Conservation (phyloP, 2,113 vertebrate species). For the Oenanthe melanoleuca region DNA sequence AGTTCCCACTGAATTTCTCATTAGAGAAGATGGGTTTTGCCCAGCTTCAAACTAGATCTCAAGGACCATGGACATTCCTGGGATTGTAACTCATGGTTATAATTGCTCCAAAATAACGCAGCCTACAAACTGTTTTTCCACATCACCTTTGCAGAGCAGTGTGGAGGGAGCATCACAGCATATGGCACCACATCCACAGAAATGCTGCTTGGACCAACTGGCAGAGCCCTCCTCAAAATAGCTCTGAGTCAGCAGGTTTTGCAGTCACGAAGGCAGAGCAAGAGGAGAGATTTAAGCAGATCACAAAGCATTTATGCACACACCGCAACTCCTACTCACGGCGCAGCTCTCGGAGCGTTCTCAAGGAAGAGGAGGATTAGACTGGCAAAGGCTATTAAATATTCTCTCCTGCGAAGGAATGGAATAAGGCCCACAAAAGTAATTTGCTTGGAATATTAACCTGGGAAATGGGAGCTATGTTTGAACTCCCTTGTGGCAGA, state of each 20-base stretch:
- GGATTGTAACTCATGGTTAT: not conserved
- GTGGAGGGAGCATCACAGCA: not conserved
- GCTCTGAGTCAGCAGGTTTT: not conserved
- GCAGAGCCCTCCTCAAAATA: not conserved
- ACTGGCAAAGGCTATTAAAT: conserved; percentile 48
- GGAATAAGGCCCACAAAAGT: conserved; percentile 49
- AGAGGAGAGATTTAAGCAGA: not conserved
- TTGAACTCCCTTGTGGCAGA: conserved; percentile 43
- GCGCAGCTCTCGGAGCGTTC: not conserved
- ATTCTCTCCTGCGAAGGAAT: not conserved
- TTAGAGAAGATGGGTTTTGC: not conserved
- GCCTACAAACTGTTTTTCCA: not conserved
- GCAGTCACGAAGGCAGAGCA: not conserved
- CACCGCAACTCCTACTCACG: not conserved
- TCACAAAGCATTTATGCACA: not conserved
- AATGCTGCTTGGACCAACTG: not conserved
- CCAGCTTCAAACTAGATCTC: not conserved
- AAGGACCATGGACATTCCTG: not conserved
- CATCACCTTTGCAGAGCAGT: not conserved
- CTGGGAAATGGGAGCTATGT: conserved; percentile 29
- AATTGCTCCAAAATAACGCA: not conserved
- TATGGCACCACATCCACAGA: not conserved
- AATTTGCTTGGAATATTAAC: conserved; percentile 69
- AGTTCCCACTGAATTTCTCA: not conserved
- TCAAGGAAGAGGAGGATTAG: conserved; percentile 36